Conservation (phyloP, 92 coral and sea anemone species). For the Isaurus tuberculatus region DNA sequence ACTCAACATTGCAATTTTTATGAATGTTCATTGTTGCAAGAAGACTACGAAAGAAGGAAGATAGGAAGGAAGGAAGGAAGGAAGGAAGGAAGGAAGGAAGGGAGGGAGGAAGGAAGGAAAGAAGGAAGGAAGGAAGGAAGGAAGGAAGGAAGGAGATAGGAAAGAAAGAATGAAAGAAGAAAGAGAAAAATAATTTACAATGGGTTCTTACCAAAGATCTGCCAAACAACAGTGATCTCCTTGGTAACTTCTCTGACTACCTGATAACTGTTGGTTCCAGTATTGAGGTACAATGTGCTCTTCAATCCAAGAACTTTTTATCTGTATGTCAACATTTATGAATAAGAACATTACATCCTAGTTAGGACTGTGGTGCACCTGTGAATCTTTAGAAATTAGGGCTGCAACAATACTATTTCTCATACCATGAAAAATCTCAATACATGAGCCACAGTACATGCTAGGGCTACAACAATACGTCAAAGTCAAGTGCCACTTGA, state of each 20-base stretch:
- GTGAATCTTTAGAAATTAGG: not conserved
- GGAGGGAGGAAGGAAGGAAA: not conserved
- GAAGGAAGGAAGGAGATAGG: not conserved
- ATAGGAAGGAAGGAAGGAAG: not conserved
- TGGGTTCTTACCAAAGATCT: slow-evolving; percentile 56
- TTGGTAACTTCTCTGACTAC: not conserved
- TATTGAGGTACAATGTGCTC: slow-evolving; percentile 77
- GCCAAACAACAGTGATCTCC: slow-evolving; percentile 71
- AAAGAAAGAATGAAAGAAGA: not conserved
- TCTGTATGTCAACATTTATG: not conserved
- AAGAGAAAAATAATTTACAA: not conserved
- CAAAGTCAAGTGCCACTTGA: too few species aligned
- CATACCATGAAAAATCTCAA: too few species aligned
- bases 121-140: not conserved
- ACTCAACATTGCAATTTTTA: too few species aligned
- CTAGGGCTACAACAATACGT: too few species aligned
- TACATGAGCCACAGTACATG: too few species aligned
- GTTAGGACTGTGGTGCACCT: too few species aligned
- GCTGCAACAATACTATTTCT: not conserved
- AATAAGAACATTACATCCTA: not conserved
- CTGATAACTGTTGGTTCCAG: slow-evolving; percentile 62
- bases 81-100: not conserved
- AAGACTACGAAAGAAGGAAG: not conserved
- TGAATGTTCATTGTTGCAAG: too few species aligned
- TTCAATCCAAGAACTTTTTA: slow-evolving; percentile 65